Evolutionary conservation across 2,797 vertebrate genomes (phyloP).

Genomic region (Sorex maritimensis): DNA sequence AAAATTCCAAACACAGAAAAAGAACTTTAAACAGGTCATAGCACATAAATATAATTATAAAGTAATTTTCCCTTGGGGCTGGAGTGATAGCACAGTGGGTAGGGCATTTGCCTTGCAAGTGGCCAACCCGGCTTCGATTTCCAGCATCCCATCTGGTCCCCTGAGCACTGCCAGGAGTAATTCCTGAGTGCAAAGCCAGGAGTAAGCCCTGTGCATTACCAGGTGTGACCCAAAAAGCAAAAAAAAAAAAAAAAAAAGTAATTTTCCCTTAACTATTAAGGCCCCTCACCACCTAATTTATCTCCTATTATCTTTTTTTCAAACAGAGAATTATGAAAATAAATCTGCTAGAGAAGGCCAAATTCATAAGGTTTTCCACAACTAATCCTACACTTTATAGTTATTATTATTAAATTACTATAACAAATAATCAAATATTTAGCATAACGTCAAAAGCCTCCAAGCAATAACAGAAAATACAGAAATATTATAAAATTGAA

Average conservation of each 20-base stretch:
- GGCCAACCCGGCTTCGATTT: no score
- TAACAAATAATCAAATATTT: conserved; percentile 35
- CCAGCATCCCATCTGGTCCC: no score
- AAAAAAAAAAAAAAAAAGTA: not conserved
- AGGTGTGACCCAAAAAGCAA: no score
- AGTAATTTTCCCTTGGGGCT: not conserved
- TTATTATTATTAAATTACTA: conserved; percentile 21
- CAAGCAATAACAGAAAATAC: conserved; percentile 14
- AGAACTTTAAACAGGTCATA: not conserved
- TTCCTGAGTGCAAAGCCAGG: no score
- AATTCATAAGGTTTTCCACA: conserved; percentile 36
- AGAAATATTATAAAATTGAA: conserved; percentile 25
- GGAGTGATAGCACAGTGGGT: no score
- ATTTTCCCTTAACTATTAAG: not conserved
- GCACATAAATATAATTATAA: conserved; percentile 39
- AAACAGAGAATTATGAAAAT: conserved; percentile 43
- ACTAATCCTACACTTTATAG: not conserved
- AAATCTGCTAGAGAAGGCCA: conserved; percentile 1
- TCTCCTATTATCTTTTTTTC: not conserved
- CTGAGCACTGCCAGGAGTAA: no score
- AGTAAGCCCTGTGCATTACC: no score
- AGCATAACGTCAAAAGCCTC: conserved; percentile 45
- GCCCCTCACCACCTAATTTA: not conserved
- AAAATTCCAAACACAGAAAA: no score
- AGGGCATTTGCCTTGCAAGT: no score